These are phyloP conservation scores for Leptopilina drosophilae DNA, from an alignment of 2,888 invertebrate genomes.

Conservation along the genomic window DNA sequence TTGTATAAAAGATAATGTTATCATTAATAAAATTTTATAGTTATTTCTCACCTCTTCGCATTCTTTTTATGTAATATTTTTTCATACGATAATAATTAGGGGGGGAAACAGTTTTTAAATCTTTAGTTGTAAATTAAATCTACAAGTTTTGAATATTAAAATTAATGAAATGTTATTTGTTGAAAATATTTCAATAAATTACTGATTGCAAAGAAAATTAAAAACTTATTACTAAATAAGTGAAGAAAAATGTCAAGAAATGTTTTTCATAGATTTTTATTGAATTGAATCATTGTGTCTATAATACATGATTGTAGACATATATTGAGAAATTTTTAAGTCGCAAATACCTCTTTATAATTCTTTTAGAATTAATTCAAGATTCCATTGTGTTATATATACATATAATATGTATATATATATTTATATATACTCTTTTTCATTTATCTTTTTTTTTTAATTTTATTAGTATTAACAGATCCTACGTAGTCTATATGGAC, in stretches of 20 bases:
- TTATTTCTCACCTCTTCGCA: conserved; percentile 59
- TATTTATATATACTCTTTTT: conserved; percentile 53
- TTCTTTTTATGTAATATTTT: conserved; percentile 47
- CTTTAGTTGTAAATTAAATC: too few relatives aligned
- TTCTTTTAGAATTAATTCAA: conserved; percentile 70
- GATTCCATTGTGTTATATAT: conserved; percentile 67
- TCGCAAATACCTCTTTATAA: conserved; percentile 69
- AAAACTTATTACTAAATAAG: background rate
- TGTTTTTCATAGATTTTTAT: conserved; percentile 66
- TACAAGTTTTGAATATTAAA: too few relatives aligned
- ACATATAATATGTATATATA: conserved; percentile 51
- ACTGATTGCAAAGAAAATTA: too few relatives aligned
- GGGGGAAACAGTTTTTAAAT: too few relatives aligned
- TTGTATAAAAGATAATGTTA: conserved; percentile 34
- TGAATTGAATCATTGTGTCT: conserved; percentile 70
- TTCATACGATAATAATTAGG: too few relatives aligned
- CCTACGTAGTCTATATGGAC: conserved; percentile 64
- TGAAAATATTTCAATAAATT: too few relatives aligned
- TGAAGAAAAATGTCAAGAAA: background rate
- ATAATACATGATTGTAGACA: conserved; percentile 75
- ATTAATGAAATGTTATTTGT: too few relatives aligned
- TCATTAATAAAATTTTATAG: conserved; percentile 24
- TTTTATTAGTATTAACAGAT: conserved; percentile 69
- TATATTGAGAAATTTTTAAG: conserved; percentile 73
- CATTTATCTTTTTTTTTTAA: conserved; percentile 66